These are phyloP conservation scores for Platycheirus rosarum DNA, from an alignment of 2,888 invertebrate genomes.

Conservation along the genomic window DNA sequence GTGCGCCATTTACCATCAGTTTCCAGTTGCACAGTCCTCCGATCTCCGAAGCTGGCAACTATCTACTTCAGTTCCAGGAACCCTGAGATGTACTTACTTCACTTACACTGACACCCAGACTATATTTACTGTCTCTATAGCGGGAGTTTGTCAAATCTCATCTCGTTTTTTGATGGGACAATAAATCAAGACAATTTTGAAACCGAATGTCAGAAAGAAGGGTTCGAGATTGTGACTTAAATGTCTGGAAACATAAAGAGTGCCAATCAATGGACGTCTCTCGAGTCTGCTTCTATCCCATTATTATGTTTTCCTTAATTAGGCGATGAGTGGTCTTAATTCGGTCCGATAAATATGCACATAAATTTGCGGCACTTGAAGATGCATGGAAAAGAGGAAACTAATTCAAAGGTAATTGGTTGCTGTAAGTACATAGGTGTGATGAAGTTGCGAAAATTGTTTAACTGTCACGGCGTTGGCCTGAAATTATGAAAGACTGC, in stretches of 20 bases:
- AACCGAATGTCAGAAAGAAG: constrained; percentile 53
- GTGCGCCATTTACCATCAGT: constrained; percentile 69
- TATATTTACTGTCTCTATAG: constrained; percentile 27
- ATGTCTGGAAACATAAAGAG: constrained; percentile 40
- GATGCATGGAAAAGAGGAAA: constrained; percentile 8
- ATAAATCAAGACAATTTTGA: constrained; percentile 69
- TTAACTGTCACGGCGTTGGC: too few species aligned
- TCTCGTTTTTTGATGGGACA: constrained; percentile 33
- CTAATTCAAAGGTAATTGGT: too few species aligned
- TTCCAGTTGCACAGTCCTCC: constrained; percentile 35
- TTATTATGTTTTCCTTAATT: constrained; percentile 58
- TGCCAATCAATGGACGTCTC: constrained; percentile 54
- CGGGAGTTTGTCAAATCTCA: constrained; percentile 46
- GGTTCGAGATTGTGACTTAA: constrained; percentile 23
- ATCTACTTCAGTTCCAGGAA: constrained; percentile 42
- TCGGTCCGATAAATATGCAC: constrained; percentile 16
- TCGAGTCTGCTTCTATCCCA: neutral
- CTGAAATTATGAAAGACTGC: too few species aligned
- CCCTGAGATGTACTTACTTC: constrained; percentile 6
- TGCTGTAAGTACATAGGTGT: too few species aligned
- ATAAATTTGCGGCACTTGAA: constrained; percentile 28
- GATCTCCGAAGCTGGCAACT: neutral
- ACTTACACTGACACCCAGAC: neutral
- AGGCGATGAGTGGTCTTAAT: constrained; percentile 43
- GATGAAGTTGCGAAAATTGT: too few species aligned